These are phyloP conservation scores for Caenorhabditis auriculariae DNA, from an alignment of 2,888 invertebrate genomes.

Conservation along the genomic window DNA sequence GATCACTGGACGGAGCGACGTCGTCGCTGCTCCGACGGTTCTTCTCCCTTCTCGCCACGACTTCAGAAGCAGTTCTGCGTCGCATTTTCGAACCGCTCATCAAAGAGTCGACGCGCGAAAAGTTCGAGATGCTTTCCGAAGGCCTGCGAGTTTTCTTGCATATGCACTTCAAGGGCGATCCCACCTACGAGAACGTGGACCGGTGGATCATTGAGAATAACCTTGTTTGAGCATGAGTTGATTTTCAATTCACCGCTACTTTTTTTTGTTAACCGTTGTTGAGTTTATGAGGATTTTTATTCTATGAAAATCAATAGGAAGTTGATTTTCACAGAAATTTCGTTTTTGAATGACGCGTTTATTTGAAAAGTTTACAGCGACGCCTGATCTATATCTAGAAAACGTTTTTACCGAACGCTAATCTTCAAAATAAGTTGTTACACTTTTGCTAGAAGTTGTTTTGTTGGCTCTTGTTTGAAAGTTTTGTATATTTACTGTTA, in stretches of 20 bases:
- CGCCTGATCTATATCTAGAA: too few relatives aligned
- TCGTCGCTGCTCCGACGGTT: slow-evolving; percentile 26
- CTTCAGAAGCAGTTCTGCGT: slow-evolving; percentile 17
- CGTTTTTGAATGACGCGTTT: too few relatives aligned
- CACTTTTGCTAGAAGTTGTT: too few relatives aligned
- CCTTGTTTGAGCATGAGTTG: too few relatives aligned
- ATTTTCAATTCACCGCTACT: slow-evolving; percentile 2
- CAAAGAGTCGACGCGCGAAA: slow-evolving; percentile 14
- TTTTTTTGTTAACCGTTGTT: background rate
- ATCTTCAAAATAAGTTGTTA: too few relatives aligned
- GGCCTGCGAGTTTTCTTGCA: slow-evolving; percentile 37
- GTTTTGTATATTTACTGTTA: too few relatives aligned
- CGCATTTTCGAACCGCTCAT: slow-evolving; percentile 24
- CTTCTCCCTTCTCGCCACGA: slow-evolving; percentile 26
- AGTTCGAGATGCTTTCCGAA: slow-evolving; percentile 24
- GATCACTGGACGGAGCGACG: slow-evolving; percentile 14
- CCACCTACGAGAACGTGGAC: slow-evolving; percentile 15
- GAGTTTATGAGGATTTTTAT: background rate
- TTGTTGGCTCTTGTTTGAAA: too few relatives aligned
- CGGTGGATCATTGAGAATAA: slow-evolving; percentile 26
- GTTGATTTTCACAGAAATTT: too few relatives aligned
- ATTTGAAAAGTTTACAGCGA: too few relatives aligned
- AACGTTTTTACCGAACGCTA: too few relatives aligned
- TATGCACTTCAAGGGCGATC: slow-evolving; percentile 19
- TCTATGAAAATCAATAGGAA: background rate